Evolutionary conservation across 2,113 vertebrate genomes (phyloP).

Genomic region (Nannobrachium achirus): DNA sequence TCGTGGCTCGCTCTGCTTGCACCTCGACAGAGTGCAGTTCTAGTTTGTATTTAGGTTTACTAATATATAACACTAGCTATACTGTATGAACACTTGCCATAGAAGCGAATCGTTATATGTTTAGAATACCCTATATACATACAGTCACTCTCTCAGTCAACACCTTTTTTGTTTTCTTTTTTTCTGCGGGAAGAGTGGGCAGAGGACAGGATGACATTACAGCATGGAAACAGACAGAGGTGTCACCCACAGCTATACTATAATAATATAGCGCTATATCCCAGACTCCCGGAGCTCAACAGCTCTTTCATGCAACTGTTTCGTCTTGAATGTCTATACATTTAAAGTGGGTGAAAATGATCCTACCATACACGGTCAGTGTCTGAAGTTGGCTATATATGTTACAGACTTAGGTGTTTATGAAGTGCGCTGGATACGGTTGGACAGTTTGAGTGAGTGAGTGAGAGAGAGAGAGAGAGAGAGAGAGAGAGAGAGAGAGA

Average conservation of each 20-base stretch:
- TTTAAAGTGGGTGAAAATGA: constrained; percentile 51
- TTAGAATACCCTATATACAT: constrained; percentile 10
- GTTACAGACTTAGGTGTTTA: constrained; percentile 50
- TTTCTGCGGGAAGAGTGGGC: constrained; percentile 57
- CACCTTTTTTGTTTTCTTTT: constrained; percentile 39
- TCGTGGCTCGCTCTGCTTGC: too few species aligned
- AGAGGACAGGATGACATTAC: constrained; percentile 53
- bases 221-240: constrained; percentile 55
- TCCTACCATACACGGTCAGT: constrained; percentile 30
- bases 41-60: not conserved
- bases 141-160: constrained; percentile 42
- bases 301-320: constrained; percentile 24
- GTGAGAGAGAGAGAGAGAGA: too few species aligned
- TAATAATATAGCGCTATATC: constrained; percentile 13
- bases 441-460: too few species aligned
- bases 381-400: constrained; percentile 34
- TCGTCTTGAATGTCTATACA: constrained; percentile 28
- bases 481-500: too few species aligned
- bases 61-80: too few species aligned
- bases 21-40: too few species aligned
- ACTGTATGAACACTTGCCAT: constrained; percentile 13
- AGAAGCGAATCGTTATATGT: constrained; percentile 30
- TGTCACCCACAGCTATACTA: constrained; percentile 29
- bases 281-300: constrained; percentile 32
- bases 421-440: constrained; percentile 27